A percentile compares a stretch with the other conserved stretches of the same genome.
phyloP scores from a whole-genome alignment of 2,797 vertebrate species.

The Chrosomus eos region DNA sequence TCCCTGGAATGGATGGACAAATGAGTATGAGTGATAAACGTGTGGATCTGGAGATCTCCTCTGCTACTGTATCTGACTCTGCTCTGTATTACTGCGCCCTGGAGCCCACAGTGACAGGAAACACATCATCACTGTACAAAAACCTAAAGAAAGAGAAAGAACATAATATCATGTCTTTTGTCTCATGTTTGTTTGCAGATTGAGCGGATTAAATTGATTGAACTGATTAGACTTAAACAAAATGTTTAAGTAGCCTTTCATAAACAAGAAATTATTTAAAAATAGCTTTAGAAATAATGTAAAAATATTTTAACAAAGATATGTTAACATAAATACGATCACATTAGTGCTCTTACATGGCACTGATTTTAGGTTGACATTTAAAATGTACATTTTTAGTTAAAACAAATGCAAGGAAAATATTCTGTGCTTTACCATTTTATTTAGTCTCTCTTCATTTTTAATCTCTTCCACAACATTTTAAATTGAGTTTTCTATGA shows the following conservation, averaged over 20 bases:
- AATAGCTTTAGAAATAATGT: neutral
- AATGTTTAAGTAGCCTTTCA: neutral
- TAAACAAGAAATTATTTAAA: neutral
- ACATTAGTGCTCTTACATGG: too few relatives aligned
- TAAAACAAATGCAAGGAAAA: neutral
- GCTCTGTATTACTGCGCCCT: neutral
- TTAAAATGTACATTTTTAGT: too few relatives aligned
- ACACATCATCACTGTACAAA: neutral
- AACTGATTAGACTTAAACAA: too few relatives aligned
- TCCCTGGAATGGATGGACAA: constrained; percentile 18
- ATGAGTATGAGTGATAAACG: neutral
- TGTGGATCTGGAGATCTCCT: too few relatives aligned
- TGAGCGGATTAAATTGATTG: too few relatives aligned
- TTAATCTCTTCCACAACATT: too few relatives aligned
- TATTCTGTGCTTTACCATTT: too few relatives aligned
- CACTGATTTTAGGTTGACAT: neutral
- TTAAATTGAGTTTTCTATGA: neutral
- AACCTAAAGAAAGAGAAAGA: neutral
- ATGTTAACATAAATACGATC: neutral
- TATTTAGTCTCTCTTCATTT: too few relatives aligned
- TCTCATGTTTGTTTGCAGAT: neutral
- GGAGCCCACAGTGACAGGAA: neutral
- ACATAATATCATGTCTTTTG: neutral
- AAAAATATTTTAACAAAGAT: neutral
- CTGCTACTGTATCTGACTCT: too few relatives aligned